Conservation (phyloP, 2,797 vertebrate species). For the Anguilla megastoma region DNA sequence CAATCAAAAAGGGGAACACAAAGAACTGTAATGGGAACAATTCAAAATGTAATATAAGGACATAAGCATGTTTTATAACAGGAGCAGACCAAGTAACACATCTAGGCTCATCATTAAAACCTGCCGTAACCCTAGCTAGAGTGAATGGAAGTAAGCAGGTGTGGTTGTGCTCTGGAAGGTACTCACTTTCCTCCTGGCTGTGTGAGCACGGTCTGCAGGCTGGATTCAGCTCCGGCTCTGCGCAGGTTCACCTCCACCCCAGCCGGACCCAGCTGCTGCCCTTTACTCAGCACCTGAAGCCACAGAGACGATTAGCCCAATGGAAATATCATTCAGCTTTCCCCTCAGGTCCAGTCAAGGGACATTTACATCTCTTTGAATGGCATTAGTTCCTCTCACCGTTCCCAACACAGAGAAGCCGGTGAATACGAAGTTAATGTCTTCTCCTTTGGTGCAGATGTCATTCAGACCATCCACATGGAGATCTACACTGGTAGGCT, state of each 20-base stretch:
- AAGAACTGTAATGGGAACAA: not conserved
- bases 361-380: not conserved
- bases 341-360: not conserved
- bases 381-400: slow-evolving; percentile 65
- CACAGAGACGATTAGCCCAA: slow-evolving; percentile 25
- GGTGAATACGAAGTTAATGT: slow-evolving; percentile 96
- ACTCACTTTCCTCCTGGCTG: slow-evolving; percentile 93
- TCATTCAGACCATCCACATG: slow-evolving; percentile 92
- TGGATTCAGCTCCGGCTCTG: slow-evolving; percentile 73
- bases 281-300: slow-evolving; percentile 90
- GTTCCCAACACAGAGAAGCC: slow-evolving; percentile 93
- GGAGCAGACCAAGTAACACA: not conserved
- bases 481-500: slow-evolving; percentile 91
- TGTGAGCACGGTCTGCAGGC: slow-evolving; percentile 82
- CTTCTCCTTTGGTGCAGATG: slow-evolving; percentile 94
- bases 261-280: slow-evolving; percentile 84
- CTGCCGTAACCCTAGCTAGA: not conserved
- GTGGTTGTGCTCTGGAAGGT: not conserved
- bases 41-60: not conserved
- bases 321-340: not conserved
- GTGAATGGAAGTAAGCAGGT: not conserved
- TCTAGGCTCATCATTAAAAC: not conserved
- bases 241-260: slow-evolving; percentile 88
- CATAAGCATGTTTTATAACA: not conserved
- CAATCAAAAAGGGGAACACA: not conserved